Percentiles rank a stretch among this genome's conserved stretches.
Conservation (phyloP, 2,113 vertebrate species). For the Corythaeola cristata region DNA sequence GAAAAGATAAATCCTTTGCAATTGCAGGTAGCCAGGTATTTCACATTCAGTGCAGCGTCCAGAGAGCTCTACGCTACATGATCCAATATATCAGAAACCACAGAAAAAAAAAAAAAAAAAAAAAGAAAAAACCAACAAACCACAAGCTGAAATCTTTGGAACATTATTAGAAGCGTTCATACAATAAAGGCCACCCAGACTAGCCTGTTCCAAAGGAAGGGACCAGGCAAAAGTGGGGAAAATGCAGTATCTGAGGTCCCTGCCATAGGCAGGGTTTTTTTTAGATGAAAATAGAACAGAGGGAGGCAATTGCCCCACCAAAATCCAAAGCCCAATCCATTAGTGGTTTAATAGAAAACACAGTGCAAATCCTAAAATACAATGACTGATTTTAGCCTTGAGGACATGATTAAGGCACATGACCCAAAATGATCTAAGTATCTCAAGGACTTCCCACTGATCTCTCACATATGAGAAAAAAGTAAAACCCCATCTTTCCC, state of each 20-base stretch:
- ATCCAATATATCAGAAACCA: background rate
- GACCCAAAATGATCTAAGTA: background rate
- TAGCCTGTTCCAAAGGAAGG: background rate
- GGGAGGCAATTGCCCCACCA: background rate
- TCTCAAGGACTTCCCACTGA: background rate
- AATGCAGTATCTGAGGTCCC: background rate
- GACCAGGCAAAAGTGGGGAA: background rate
- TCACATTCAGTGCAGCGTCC: background rate
- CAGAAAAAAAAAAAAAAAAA: background rate
- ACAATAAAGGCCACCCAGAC: background rate
- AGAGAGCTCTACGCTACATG: background rate
- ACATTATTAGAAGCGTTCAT: background rate
- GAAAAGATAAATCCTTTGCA: background rate
- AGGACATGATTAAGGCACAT: background rate
- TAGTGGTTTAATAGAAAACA: background rate
- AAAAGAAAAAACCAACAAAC: too few relatives aligned
- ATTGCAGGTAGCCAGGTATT: background rate
- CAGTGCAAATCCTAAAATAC: background rate
- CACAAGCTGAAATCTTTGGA: background rate
- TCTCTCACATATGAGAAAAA: background rate
- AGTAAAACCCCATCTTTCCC: background rate
- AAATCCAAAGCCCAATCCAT: background rate
- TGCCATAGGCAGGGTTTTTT: background rate
- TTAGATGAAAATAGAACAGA: background rate
- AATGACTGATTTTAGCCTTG: background rate